A percentile compares a stretch with the other conserved stretches of the same genome.
These are phyloP conservation scores for Cynaeus angustus DNA, from an alignment of 2,888 invertebrate genomes.

Conservation along the genomic window DNA sequence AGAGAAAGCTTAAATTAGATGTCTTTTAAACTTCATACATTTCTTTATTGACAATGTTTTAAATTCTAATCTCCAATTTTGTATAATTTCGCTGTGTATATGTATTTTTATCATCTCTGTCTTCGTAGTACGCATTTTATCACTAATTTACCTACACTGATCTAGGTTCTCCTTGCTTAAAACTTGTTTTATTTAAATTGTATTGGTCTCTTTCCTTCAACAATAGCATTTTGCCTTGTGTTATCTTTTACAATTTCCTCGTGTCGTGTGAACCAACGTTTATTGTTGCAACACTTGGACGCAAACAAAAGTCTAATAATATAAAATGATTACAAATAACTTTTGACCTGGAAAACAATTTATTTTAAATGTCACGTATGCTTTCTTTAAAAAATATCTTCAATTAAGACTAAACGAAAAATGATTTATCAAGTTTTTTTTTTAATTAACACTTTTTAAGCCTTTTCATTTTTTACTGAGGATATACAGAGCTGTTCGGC, in stretches of 20 bases:
- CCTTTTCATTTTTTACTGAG: too few relatives aligned
- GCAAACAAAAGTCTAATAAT: constrained; percentile 33
- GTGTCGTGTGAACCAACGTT: constrained; percentile 36
- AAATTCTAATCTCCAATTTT: too few relatives aligned
- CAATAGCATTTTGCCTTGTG: constrained; percentile 19
- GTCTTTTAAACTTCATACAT: too few relatives aligned
- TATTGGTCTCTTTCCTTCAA: constrained; percentile 16
- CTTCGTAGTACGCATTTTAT: too few relatives aligned
- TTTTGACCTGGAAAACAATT: constrained; percentile 35
- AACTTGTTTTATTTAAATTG: constrained; percentile 26
- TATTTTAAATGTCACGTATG: constrained; percentile 8
- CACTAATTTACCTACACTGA: too few relatives aligned
- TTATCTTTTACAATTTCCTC: constrained; percentile 36
- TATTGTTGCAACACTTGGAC: constrained; percentile 13
- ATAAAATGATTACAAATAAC: constrained; percentile 28
- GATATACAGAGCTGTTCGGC: too few relatives aligned
- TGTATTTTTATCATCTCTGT: too few relatives aligned
- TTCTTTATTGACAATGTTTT: too few relatives aligned
- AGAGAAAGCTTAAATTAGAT: too few relatives aligned
- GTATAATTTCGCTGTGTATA: too few relatives aligned
- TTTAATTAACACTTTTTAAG: too few relatives aligned
- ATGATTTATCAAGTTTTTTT: too few relatives aligned
- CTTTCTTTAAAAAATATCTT: constrained; percentile 19
- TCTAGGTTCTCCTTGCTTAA: constrained; percentile 1
- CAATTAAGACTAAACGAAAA: constrained; percentile 12